Conservation (phyloP, 2,888 invertebrate species). For the Auanema sp. region DNA sequence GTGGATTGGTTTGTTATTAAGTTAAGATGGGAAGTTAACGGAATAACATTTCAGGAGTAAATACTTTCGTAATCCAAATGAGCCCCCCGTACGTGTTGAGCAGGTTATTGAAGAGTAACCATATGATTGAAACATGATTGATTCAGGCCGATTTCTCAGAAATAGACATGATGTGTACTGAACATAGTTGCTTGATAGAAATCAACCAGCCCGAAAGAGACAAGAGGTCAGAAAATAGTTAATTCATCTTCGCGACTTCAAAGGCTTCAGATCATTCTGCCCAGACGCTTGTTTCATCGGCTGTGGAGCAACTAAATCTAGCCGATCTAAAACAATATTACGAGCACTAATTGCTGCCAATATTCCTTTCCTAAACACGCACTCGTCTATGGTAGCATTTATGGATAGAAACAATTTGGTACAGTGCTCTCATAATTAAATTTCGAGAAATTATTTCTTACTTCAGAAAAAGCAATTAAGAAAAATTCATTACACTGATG, state of each 20-base stretch:
- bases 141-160: conserved; percentile 41
- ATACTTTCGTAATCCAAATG: conserved; percentile 39
- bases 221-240: conserved; percentile 19
- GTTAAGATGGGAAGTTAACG: neutral
- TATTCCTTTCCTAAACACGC: conserved; percentile 43
- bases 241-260: neutral
- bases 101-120: conserved; percentile 21
- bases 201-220: conserved; percentile 35
- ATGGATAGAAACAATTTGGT: conserved; percentile 43
- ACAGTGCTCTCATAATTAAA: neutral
- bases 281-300: conserved; percentile 39
- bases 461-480: conserved; percentile 44
- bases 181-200: conserved; percentile 40
- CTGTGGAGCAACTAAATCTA: conserved; percentile 33
- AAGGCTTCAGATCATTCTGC: conserved; percentile 26
- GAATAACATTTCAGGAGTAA: conserved; percentile 24
- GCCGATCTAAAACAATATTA: conserved; percentile 35
- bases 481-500: conserved; percentile 37
- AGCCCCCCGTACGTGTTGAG: conserved; percentile 39
- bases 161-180: conserved; percentile 45
- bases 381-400: conserved; percentile 35
- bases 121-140: neutral
- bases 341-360: conserved; percentile 41
- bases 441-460: neutral
- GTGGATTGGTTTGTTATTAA: conserved; percentile 16